Percentiles rank a stretch among this genome's conserved stretches.
phyloP scores from a whole-genome alignment of 2,113 vertebrate species.

The Orycteropus afer region DNA sequence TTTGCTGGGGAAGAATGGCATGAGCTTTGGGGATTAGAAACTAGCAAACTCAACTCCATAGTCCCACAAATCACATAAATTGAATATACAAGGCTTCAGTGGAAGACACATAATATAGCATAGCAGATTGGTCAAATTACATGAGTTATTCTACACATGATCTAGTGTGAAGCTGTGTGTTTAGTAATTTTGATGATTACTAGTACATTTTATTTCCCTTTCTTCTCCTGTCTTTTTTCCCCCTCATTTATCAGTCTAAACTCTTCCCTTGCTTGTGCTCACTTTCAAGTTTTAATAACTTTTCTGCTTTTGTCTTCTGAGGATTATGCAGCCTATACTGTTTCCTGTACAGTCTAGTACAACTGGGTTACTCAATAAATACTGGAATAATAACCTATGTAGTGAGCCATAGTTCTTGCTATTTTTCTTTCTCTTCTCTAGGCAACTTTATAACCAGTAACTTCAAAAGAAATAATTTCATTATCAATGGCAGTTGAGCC shows the following conservation, averaged over 20 bases:
- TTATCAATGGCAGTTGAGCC: constrained; percentile 69
- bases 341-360: neutral
- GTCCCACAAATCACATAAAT: neutral
- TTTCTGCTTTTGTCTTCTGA: neutral
- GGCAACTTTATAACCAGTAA: constrained; percentile 40
- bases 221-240: neutral
- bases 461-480: constrained; percentile 75
- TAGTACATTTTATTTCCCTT: neutral
- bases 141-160: neutral
- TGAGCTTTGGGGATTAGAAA: neutral
- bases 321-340: neutral
- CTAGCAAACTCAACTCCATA: neutral
- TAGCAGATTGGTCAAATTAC: neutral
- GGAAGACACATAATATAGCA: neutral
- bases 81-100: accelerated
- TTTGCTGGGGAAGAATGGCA: neutral
- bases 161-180: neutral
- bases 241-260: neutral
- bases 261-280: neutral
- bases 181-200: neutral
- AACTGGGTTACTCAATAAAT: constrained; percentile 24
- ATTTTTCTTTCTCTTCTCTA: constrained; percentile 34
- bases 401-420: neutral
- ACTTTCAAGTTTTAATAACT: neutral
- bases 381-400: neutral